phyloP scores from a whole-genome alignment of 1,140 invertebrate genomes.

The Drosophila takahashii region DNA sequence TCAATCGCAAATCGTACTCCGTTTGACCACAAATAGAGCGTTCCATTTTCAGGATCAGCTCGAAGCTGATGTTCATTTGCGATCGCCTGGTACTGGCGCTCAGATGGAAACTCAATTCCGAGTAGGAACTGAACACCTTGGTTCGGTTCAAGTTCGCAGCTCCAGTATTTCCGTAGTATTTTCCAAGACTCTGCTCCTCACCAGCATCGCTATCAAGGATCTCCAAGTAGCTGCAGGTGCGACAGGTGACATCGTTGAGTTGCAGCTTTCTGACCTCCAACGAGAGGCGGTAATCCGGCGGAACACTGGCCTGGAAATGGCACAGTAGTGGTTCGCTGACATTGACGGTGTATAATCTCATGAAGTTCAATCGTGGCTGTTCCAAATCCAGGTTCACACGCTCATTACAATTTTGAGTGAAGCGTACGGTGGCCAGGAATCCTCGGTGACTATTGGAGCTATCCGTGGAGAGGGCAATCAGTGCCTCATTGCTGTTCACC shows the following conservation, averaged over 20 bases:
- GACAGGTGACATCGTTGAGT: constrained; percentile 69
- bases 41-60: constrained; percentile 85
- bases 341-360: constrained; percentile 51
- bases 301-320: constrained; percentile 84
- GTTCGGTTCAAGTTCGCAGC: constrained; percentile 85
- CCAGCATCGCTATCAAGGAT: constrained; percentile 88
- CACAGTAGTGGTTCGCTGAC: constrained; percentile 85
- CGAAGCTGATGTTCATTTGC: constrained; percentile 85
- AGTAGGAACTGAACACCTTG: constrained; percentile 85
- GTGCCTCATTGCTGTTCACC: constrained; percentile 86
- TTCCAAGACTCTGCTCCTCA: constrained; percentile 86
- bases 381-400: constrained; percentile 53
- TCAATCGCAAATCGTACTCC: constrained; percentile 14
- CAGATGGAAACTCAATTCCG: constrained; percentile 87
- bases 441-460: constrained; percentile 79
- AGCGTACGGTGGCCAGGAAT: constrained; percentile 87
- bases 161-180: constrained; percentile 85
- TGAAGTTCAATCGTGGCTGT: constrained; percentile 46
- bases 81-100: constrained; percentile 86
- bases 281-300: constrained; percentile 84
- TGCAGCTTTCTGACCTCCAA: constrained; percentile 87
- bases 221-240: constrained; percentile 88
- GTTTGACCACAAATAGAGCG: constrained; percentile 84
- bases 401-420: constrained; percentile 87
- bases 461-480: constrained; percentile 86